phyloP scores from a whole-genome alignment of 2,888 invertebrate genomes.

The Corbicula japonica region DNA sequence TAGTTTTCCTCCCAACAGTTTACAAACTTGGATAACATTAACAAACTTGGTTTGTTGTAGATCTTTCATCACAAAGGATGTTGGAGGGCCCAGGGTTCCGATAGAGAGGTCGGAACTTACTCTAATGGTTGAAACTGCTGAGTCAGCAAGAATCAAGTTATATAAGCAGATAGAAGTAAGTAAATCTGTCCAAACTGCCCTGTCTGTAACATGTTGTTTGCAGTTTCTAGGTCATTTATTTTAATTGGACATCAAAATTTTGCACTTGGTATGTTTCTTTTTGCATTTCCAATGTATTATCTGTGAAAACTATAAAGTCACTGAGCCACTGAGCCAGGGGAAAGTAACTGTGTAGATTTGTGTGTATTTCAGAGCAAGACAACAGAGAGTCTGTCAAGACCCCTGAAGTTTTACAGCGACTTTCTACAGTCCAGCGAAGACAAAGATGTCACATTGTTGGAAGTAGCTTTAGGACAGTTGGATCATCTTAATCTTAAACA shows the following conservation, averaged over 20 bases:
- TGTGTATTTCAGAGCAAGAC: slow-evolving; percentile 73
- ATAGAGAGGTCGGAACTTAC: slow-evolving; percentile 78
- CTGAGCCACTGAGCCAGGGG: too few species aligned
- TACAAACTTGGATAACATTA: too few species aligned
- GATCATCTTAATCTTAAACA: slow-evolving; percentile 84
- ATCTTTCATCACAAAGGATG: slow-evolving; percentile 73
- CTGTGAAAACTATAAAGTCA: too few species aligned
- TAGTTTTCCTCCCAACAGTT: too few species aligned
- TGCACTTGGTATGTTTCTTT: too few species aligned
- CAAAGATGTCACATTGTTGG: slow-evolving; percentile 78
- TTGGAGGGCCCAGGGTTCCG: slow-evolving; percentile 75
- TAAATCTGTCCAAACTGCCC: too few species aligned
- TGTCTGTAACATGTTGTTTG: too few species aligned
- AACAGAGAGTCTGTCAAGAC: slow-evolving; percentile 74
- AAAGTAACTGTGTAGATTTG: background rate
- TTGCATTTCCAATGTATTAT: too few species aligned
- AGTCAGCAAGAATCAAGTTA: slow-evolving; percentile 83
- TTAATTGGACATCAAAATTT: too few species aligned
- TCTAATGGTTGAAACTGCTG: slow-evolving; percentile 80
- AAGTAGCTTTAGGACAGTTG: slow-evolving; percentile 80
- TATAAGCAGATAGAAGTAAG: slow-evolving; percentile 83
- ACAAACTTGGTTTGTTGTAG: slow-evolving; percentile 57
- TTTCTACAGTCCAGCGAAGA: slow-evolving; percentile 74
- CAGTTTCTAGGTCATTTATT: too few species aligned
- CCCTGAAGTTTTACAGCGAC: slow-evolving; percentile 77